A percentile compares a stretch with the other conserved stretches of the same genome.
Evolutionary conservation across 1,140 invertebrate species (phyloP).

Genomic region (Brachionus manjavacas): DNA sequence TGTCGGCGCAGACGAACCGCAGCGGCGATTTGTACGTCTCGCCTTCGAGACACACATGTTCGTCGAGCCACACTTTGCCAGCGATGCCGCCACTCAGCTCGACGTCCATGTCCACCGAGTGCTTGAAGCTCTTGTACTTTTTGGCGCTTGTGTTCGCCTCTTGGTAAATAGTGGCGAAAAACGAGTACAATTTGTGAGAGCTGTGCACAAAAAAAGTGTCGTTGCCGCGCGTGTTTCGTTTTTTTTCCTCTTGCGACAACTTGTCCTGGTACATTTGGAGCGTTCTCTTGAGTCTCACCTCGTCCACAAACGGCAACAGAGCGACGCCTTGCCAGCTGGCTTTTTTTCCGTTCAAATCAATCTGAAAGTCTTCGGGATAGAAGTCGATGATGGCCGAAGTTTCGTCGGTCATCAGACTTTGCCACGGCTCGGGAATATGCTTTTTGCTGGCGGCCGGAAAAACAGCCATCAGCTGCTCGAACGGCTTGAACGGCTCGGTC

Average conservation of each 20-base stretch:
- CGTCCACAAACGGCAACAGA: conserved; percentile 93
- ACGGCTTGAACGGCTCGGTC: conserved; percentile 84
- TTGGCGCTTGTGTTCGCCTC: neutral
- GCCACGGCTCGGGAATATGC: conserved; percentile 88
- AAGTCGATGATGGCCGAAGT: conserved; percentile 95
- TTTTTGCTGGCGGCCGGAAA: conserved; percentile 92
- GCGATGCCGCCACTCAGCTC: conserved; percentile 23
- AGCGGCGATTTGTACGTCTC: neutral
- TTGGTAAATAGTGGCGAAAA: neutral
- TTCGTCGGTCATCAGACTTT: conserved; percentile 83
- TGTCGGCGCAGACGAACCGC: neutral
- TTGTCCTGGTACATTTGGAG: conserved; percentile 72
- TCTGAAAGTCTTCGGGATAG: conserved; percentile 85
- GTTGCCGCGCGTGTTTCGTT: conserved; percentile 66
- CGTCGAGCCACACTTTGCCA: conserved; percentile 26
- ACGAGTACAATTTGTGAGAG: neutral
- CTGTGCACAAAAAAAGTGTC: conserved; percentile 70
- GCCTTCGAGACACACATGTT: neutral
- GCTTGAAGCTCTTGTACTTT: conserved; percentile 25
- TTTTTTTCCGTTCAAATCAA: conserved; percentile 98
- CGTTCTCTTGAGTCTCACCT: conserved; percentile 79
- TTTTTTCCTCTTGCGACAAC: conserved; percentile 72
- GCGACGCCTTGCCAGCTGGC: conserved; percentile 99
- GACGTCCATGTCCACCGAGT: neutral
- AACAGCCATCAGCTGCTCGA: conserved; percentile 98